Percentiles rank a stretch among this genome's conserved stretches.
phyloP scores from a whole-genome alignment of 2,113 vertebrate genomes.

The Dermatemys mawii region DNA sequence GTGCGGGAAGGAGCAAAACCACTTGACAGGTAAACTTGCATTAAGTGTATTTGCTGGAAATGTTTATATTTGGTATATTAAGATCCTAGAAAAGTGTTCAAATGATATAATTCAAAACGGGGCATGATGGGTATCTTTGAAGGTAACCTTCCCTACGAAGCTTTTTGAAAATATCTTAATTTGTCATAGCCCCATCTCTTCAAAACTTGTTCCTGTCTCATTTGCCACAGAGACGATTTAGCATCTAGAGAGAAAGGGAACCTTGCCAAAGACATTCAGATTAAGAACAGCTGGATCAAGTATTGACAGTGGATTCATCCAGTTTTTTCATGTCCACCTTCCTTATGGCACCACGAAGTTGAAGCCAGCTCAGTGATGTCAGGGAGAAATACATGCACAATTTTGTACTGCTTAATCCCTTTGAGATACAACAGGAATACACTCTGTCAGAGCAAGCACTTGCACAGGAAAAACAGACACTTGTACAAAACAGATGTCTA shows the following conservation, averaged over 20 bases:
- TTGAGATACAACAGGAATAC: not conserved
- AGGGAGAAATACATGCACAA: accelerated
- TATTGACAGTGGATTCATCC: accelerated
- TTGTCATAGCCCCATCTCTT: not conserved
- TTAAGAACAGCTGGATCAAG: not conserved
- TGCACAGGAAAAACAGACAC: not conserved
- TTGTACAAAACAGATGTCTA: not conserved
- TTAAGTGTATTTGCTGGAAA: not conserved
- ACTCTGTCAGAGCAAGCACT: not conserved
- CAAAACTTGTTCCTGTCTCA: not conserved
- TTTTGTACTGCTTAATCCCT: not conserved
- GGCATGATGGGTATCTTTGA: not conserved
- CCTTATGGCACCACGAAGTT: not conserved
- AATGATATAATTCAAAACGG: not conserved
- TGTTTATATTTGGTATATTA: not conserved
- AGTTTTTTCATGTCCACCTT: not conserved
- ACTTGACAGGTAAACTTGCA: not conserved
- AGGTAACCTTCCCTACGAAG: not conserved
- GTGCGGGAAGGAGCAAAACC: not conserved
- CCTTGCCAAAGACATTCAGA: not conserved
- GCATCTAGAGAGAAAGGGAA: not conserved
- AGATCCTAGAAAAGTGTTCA: not conserved
- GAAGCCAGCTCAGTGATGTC: not conserved
- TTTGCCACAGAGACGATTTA: not conserved
- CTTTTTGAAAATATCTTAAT: not conserved